Evolutionary conservation across 2,797 vertebrate species (phyloP).

Genomic region (Odontamblyopus lacepedii): DNA sequence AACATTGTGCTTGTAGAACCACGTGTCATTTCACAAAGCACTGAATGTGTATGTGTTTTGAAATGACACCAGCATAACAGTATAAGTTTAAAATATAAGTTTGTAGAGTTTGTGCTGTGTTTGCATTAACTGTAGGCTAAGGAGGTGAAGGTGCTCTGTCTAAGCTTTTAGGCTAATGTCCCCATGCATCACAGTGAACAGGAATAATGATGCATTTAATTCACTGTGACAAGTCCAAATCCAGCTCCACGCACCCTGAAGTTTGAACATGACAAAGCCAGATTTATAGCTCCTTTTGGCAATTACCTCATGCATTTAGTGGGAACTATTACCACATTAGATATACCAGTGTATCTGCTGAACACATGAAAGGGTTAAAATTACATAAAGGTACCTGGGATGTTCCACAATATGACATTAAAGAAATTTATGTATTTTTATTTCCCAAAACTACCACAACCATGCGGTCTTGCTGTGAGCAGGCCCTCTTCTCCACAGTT

Average conservation of each 20-base stretch:
- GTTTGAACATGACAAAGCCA: slow-evolving; percentile 2
- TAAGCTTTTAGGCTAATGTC: slow-evolving; percentile 13
- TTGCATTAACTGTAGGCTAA: background rate
- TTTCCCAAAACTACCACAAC: too few species aligned
- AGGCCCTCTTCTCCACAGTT: too few species aligned
- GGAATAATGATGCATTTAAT: slow-evolving; percentile 12
- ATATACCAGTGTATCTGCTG: background rate
- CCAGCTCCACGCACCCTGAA: background rate
- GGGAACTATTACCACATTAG: background rate
- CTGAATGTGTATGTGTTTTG: too few species aligned
- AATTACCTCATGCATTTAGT: background rate
- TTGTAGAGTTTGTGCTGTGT: background rate
- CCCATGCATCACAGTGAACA: slow-evolving; percentile 5
- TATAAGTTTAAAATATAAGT: background rate
- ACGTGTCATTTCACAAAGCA: too few species aligned
- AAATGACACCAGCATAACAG: background rate
- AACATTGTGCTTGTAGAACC: too few species aligned
- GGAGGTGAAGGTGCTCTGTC: background rate
- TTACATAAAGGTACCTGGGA: too few species aligned
- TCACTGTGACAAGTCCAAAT: slow-evolving; percentile 8
- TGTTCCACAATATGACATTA: too few species aligned
- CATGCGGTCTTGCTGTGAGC: too few species aligned
- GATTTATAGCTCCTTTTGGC: background rate
- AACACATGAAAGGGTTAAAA: background rate
- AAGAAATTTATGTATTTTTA: too few species aligned